phyloP scores from a whole-genome alignment of 2,888 invertebrate genomes.

The Euclidia mi region DNA sequence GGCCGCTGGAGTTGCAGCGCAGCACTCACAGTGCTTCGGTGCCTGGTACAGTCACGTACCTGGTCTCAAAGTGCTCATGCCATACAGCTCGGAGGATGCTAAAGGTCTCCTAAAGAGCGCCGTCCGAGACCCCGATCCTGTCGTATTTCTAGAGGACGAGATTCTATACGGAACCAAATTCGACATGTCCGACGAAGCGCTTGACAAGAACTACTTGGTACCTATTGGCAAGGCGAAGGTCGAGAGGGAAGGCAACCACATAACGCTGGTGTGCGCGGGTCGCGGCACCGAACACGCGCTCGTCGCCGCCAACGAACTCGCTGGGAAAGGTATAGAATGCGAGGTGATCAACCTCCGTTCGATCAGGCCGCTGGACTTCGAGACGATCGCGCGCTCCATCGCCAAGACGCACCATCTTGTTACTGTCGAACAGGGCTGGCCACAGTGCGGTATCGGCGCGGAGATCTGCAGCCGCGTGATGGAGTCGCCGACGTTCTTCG shows the following conservation, averaged over 20 bases:
- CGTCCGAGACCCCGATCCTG: slow-evolving; percentile 98
- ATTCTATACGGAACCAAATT: slow-evolving; percentile 96
- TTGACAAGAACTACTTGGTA: slow-evolving; percentile 96
- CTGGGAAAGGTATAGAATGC: slow-evolving; percentile 96
- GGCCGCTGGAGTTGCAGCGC: slow-evolving; percentile 97
- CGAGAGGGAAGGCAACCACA: slow-evolving; percentile 94
- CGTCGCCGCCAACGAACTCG: slow-evolving; percentile 96
- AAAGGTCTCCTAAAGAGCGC: slow-evolving; percentile 98
- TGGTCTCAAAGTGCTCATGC: slow-evolving; percentile 98
- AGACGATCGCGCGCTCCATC: slow-evolving; percentile 95
- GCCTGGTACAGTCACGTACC: slow-evolving; percentile 99
- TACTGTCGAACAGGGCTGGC: slow-evolving; percentile 99
- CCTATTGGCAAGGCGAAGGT: slow-evolving; percentile 99
- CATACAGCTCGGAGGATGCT: slow-evolving; percentile 97
- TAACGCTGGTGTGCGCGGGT: slow-evolving; percentile 98
- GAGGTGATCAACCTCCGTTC: slow-evolving; percentile 98
- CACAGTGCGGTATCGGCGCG: slow-evolving; percentile 97
- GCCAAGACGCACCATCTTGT: slow-evolving; percentile 98
- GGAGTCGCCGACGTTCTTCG: slow-evolving; percentile 98
- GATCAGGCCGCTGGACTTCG: slow-evolving; percentile 96
- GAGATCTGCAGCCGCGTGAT: slow-evolving; percentile 98
- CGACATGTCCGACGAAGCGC: slow-evolving; percentile 97
- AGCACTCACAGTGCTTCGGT: slow-evolving; percentile 99
- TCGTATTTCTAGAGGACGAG: slow-evolving; percentile 98
- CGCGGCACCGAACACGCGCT: slow-evolving; percentile 96